phyloP scores from a whole-genome alignment of 2,888 invertebrate genomes.

The Ophion ventricosus region DNA sequence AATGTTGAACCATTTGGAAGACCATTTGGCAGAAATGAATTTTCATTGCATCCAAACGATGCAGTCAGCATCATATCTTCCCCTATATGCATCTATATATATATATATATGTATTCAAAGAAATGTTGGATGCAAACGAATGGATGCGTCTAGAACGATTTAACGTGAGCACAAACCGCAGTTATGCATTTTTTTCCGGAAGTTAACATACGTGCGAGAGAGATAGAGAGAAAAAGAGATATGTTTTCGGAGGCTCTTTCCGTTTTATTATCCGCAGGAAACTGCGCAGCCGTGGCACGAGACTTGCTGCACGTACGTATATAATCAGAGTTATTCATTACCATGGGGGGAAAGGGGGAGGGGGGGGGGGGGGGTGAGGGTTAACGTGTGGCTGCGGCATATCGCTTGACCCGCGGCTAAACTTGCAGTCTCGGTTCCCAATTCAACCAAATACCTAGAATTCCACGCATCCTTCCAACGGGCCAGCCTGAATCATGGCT shows the following conservation, averaged over 20 bases:
- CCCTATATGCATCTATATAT: too few relatives aligned
- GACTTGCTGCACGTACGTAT: constrained; percentile 21
- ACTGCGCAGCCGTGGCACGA: constrained; percentile 31
- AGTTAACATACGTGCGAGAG: background rate
- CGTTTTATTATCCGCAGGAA: constrained; percentile 38
- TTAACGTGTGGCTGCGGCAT: constrained; percentile 27
- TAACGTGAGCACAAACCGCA: background rate
- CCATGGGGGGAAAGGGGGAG: background rate
- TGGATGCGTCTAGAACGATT: background rate
- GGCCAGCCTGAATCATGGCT: constrained; percentile 16
- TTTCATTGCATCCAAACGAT: background rate
- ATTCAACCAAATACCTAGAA: constrained; percentile 53
- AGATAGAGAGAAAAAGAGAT: constrained; percentile 11
- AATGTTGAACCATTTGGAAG: too few relatives aligned
- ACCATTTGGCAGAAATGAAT: too few relatives aligned
- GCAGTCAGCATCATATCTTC: background rate
- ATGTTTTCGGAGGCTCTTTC: constrained; percentile 29
- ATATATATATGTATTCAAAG: too few relatives aligned
- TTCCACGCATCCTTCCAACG: constrained; percentile 21
- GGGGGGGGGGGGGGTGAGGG: constrained; percentile 4
- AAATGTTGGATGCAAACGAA: too few relatives aligned
- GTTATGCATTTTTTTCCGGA: background rate
- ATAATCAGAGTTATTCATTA: constrained; percentile 57
- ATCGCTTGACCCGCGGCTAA: constrained; percentile 28
- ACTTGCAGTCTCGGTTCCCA: constrained; percentile 52